Evolutionary conservation across 2,113 vertebrate genomes (phyloP), one percentile per base, ranked within the genome.

Genomic region (Phalacrocorax pelagicus): DNA sequence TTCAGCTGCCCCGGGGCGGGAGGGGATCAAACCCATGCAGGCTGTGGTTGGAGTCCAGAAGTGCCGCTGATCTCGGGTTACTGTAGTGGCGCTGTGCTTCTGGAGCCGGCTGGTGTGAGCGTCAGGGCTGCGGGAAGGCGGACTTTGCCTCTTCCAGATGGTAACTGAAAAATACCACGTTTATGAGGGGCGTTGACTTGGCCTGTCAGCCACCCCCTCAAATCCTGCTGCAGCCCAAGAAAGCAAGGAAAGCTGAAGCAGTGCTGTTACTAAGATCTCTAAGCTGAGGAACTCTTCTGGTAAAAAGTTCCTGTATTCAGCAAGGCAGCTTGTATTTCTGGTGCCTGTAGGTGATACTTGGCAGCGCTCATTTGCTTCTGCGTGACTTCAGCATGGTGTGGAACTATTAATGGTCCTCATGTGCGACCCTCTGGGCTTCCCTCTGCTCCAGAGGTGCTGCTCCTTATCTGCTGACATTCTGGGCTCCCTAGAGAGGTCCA

Each of bases 41-140:
- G 58, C 47, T 40, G 46, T 4, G 34, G 40, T 8, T 23, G 61
- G 61, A 36, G 34, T 14, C 61, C 10, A 5, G 22, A n/a, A 9
- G 49, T 3, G 10, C 54, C 2, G 0, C 8, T 46, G 47, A 7
- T 58, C 55, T 36, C 1, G 3, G 2, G 20, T 42, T 38, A 5
- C 63, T 2, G 44, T 9, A 1, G 11, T 3, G 5, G 9, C 3
- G 29, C 62, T 4, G 63, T 10, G 69, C 62, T 18, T 4, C 19
- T 5, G n/a, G 66, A 11, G 79, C 72, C 1, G 8, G 71, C 20
- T 3, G 1, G 36, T 3, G 61, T 4, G 19, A 15, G 21, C 2
- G 3, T n/a, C 51, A 19, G 67, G 61, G 65, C 59, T 51, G 59
- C 14, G 2, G 44, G 19, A 13, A 18, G 66, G 30, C 2, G 11